Evolutionary conservation across 2,113 vertebrate genomes (phyloP).

Genomic region (Pelobates fuscus): DNA sequence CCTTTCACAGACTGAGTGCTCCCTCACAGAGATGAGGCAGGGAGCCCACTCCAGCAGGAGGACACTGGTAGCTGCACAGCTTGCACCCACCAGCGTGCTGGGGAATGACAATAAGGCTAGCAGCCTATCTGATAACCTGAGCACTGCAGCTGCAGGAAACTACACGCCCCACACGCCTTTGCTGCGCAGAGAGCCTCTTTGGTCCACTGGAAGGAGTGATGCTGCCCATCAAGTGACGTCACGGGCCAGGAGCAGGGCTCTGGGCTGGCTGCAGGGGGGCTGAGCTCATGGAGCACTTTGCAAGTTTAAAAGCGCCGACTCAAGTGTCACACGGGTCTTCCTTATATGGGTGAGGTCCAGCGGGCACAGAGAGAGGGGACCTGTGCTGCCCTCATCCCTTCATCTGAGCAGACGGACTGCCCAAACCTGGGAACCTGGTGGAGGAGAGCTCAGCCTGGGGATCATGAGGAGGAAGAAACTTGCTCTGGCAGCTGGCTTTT

Average conservation of each 20-base stretch:
- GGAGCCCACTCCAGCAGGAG: too few relatives aligned
- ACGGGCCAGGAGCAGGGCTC: conserved; percentile 45
- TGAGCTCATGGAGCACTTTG: neutral
- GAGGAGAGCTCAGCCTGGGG: conserved; percentile 52
- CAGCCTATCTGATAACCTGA: neutral
- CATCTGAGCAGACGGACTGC: conserved; percentile 45
- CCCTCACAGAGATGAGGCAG: too few relatives aligned
- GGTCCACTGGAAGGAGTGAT: conserved; percentile 57
- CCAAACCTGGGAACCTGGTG: conserved; percentile 36
- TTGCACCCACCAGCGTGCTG: neutral
- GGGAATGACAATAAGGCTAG: neutral
- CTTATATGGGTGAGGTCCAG: conserved; percentile 41
- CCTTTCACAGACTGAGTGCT: too few relatives aligned
- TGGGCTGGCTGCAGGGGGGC: conserved; percentile 13
- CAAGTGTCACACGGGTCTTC: conserved; percentile 65
- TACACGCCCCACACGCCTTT: conserved; percentile 58
- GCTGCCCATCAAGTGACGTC: conserved; percentile 68
- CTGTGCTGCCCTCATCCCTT: conserved; percentile 46
- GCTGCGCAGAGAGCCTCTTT: conserved; percentile 37
- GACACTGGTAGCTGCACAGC: too few relatives aligned
- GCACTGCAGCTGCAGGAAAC: conserved; percentile 49
- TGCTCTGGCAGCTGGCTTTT: conserved; percentile 74
- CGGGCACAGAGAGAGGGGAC: conserved; percentile 41
- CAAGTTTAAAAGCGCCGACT: conserved; percentile 55
- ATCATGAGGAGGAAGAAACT: conserved; percentile 81